These are phyloP conservation scores for Ceratosolen solmsi DNA, from an alignment of 1,140 invertebrate genomes.

Conservation along the genomic window DNA sequence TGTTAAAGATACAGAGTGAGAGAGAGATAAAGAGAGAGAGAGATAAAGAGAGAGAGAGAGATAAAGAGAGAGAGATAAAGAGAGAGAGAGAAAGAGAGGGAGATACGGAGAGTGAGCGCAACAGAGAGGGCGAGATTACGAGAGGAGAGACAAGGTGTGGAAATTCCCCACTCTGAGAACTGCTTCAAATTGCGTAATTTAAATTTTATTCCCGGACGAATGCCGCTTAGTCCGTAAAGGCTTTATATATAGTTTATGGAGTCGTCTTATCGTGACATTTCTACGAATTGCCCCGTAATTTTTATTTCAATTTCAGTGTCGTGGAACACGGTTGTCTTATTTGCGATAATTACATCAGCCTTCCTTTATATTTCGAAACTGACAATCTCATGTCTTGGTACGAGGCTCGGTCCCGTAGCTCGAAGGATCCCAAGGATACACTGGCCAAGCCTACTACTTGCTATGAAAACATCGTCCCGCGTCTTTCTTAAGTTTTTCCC, in stretches of 20 bases:
- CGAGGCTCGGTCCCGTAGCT: neutral
- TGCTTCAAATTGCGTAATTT: slow-evolving; percentile 37
- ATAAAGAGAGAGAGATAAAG: no score
- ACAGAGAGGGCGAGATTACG: neutral
- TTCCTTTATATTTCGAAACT: neutral
- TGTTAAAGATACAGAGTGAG: neutral
- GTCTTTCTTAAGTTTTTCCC: neutral
- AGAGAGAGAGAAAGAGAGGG: no score
- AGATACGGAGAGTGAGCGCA: no score
- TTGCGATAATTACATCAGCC: no score
- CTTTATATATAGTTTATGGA: slow-evolving; percentile 27
- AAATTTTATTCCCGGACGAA: slow-evolving; percentile 39
- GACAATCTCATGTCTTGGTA: neutral
- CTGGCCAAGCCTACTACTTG: neutral
- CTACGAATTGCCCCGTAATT: slow-evolving; percentile 43
- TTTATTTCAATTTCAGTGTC: slow-evolving; percentile 42
- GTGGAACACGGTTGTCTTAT: neutral
- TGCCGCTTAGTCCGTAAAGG: neutral
- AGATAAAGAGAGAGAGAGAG: no score
- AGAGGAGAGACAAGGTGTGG: slow-evolving; percentile 10
- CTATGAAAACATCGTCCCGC: neutral
- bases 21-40: no score
- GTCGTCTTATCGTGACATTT: slow-evolving; percentile 34
- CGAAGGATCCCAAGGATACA: neutral
- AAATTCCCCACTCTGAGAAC: neutral